Conservation (phyloP, 2,113 vertebrate genomes). For the Australoheros scitulus region DNA sequence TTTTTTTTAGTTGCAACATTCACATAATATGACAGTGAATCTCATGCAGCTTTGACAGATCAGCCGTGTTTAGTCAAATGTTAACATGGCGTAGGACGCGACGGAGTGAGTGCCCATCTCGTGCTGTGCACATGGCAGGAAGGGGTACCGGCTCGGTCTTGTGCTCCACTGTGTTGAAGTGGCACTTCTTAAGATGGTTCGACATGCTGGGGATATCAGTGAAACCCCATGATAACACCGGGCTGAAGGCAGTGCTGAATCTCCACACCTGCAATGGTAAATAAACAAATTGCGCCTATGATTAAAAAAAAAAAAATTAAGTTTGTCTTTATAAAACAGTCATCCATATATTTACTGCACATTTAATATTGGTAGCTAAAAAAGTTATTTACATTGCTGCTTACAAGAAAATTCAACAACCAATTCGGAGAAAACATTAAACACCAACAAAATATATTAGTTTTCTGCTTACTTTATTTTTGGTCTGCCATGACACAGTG, state of each 20-base stretch:
- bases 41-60: conserved; percentile 79
- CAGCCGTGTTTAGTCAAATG: conserved; percentile 75
- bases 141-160: conserved; percentile 91
- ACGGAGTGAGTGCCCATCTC: conserved; percentile 88
- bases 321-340: background rate
- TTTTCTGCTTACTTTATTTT: conserved; percentile 86
- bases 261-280: conserved; percentile 87
- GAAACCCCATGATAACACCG: conserved; percentile 93
- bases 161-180: conserved; percentile 89
- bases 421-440: background rate
- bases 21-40: conserved; percentile 84
- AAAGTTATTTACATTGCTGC: background rate
- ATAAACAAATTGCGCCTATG: background rate
- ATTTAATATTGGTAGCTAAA: background rate
- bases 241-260: conserved; percentile 97
- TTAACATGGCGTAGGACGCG: conserved; percentile 83
- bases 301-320: background rate
- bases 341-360: background rate
- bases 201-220: conserved; percentile 95
- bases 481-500: conserved; percentile 90
- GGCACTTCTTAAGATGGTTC: conserved; percentile 93
- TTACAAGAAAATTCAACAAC: background rate
- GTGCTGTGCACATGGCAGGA: conserved; percentile 93
- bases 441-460: background rate
- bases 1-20: conserved; percentile 74